These are phyloP conservation scores for Spinibarbus caldwelli DNA, from an alignment of 2,797 vertebrate species.

Conservation along the genomic window DNA sequence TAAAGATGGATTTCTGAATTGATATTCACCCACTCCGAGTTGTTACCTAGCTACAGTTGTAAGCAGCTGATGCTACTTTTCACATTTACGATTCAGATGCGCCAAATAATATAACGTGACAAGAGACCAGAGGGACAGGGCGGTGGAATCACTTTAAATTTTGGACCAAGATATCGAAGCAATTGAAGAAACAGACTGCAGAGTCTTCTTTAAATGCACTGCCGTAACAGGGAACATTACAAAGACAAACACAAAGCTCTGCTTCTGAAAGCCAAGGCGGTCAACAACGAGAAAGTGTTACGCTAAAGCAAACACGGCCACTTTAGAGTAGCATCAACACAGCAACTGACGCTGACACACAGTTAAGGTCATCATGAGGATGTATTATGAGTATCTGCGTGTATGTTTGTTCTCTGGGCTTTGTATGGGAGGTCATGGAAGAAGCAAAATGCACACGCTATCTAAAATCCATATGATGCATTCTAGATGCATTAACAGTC, in stretches of 20 bases:
- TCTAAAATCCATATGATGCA: constrained; percentile 61
- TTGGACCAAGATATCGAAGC: constrained; percentile 3
- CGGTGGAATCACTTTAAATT: background rate
- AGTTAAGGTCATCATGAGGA: background rate
- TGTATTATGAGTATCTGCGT: background rate
- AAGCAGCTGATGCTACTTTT: background rate
- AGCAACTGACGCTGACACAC: background rate
- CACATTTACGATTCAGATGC: background rate
- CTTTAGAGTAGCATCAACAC: background rate
- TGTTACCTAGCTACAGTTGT: background rate
- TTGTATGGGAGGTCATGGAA: constrained; percentile 25
- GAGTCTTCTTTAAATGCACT: background rate
- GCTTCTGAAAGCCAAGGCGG: background rate
- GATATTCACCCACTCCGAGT: background rate
- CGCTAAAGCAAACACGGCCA: constrained; percentile 9
- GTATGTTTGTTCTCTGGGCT: constrained; percentile 15
- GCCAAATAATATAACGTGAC: background rate
- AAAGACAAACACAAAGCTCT: background rate
- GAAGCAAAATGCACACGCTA: background rate
- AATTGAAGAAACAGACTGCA: constrained; percentile 1
- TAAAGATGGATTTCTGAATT: background rate
- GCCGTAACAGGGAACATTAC: background rate
- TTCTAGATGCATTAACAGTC: constrained; percentile 53
- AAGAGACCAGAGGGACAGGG: background rate
- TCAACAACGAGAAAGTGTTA: background rate